Conservation (phyloP, 2,113 vertebrate genomes). For the Anseranas semipalmata region DNA sequence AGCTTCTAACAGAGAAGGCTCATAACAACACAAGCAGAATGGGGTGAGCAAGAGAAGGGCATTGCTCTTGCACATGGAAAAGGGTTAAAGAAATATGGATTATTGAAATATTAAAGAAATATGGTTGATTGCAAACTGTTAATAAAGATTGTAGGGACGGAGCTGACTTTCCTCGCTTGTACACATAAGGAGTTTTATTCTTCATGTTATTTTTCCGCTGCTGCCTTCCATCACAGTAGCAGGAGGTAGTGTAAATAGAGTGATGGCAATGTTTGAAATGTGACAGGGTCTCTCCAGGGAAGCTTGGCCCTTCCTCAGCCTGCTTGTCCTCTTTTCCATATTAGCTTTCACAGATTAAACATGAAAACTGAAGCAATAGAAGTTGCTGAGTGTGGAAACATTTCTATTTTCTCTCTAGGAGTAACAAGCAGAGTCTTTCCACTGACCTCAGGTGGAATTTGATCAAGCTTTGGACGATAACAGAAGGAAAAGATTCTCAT, state of each 20-base stretch:
- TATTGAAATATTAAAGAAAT: too few relatives aligned
- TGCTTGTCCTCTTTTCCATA: neutral
- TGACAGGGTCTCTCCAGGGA: neutral
- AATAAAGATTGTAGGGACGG: neutral
- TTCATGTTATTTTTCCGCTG: neutral
- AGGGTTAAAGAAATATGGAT: too few relatives aligned
- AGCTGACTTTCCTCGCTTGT: neutral
- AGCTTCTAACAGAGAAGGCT: constrained; percentile 4
- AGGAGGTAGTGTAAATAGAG: neutral
- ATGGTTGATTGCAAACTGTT: too few relatives aligned
- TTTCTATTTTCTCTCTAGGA: neutral
- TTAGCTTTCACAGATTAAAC: neutral
- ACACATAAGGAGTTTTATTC: neutral
- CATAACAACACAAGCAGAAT: neutral
- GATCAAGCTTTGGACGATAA: neutral
- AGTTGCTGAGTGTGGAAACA: neutral
- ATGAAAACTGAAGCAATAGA: neutral
- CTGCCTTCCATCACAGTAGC: neutral
- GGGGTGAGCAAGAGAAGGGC: neutral
- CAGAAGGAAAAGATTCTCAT: neutral
- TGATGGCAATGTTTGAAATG: neutral
- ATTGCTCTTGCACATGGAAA: neutral
- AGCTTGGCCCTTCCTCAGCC: neutral
- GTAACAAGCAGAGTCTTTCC: neutral
- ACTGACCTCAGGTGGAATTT: neutral